Conservation (phyloP, 1,140 invertebrate species). For the Meloidogyne floridensis region DNA sequence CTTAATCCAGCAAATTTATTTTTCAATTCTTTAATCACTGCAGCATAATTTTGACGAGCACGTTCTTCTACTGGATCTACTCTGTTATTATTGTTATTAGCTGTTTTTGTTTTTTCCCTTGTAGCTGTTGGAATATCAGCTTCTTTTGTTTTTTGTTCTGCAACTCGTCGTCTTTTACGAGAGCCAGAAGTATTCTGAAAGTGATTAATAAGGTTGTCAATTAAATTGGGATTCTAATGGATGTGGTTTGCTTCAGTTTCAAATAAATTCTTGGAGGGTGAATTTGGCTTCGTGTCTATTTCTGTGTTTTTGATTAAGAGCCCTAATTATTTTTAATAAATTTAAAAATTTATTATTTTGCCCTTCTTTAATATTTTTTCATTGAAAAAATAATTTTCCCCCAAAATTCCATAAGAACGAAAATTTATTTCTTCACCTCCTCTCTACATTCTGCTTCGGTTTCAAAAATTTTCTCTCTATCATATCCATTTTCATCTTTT, state of each 20-base stretch:
- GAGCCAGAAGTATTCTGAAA: background rate
- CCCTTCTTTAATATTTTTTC: too few species aligned
- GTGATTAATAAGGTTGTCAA: background rate
- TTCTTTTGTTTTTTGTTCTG: background rate
- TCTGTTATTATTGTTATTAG: constrained; percentile 37
- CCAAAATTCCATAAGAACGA: too few species aligned
- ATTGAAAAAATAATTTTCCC: too few species aligned
- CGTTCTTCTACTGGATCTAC: constrained; percentile 52
- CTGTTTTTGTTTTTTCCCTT: constrained; percentile 22
- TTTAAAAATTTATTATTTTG: too few species aligned
- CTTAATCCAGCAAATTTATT: constrained; percentile 51
- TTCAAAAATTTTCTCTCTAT: constrained; percentile 44
- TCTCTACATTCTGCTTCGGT: constrained; percentile 44
- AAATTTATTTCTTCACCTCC: background rate
- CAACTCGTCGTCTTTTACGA: background rate
- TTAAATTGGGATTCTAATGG: too few species aligned
- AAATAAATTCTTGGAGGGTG: too few species aligned
- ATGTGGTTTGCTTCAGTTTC: too few species aligned
- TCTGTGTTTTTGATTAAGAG: background rate
- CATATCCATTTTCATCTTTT: constrained; percentile 46
- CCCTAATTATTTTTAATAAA: background rate
- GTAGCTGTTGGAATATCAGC: background rate
- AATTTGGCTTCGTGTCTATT: too few species aligned
- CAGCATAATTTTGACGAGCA: constrained; percentile 54
- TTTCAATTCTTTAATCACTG: constrained; percentile 53